These are phyloP conservation scores for Kryptopterus vitreolus DNA, from an alignment of 2,797 vertebrate genomes.

Conservation along the genomic window DNA sequence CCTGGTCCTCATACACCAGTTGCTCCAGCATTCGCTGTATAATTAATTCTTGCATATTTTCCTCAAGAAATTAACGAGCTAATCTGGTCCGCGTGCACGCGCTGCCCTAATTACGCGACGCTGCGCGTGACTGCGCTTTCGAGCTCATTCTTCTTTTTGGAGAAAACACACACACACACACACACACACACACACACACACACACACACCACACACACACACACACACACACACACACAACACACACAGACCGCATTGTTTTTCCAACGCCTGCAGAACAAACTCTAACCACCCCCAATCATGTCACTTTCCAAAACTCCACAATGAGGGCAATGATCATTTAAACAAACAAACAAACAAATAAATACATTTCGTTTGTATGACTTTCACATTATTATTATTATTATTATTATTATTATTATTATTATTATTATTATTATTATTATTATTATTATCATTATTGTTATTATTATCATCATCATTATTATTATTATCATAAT, in stretches of 20 bases:
- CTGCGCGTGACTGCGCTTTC: slow-evolving; percentile 78
- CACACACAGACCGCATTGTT: slow-evolving; percentile 72
- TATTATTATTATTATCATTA: no score
- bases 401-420: background rate
- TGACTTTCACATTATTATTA: background rate
- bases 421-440: background rate
- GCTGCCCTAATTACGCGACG: slow-evolving; percentile 92
- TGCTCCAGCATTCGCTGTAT: slow-evolving; percentile 81
- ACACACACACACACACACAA: slow-evolving; percentile 28
- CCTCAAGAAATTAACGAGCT: slow-evolving; percentile 92
- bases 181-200: slow-evolving; percentile 61
- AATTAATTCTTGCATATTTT: slow-evolving; percentile 94
- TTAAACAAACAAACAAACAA: background rate
- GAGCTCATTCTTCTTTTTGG: slow-evolving; percentile 87
- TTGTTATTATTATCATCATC: background rate
- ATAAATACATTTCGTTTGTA: background rate
- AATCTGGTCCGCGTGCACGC: slow-evolving; percentile 90
- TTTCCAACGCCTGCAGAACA: background rate
- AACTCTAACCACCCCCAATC: background rate
- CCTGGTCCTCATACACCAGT: slow-evolving; percentile 76
- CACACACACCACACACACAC: slow-evolving; percentile 70
- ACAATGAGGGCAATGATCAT: background rate
- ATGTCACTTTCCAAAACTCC: background rate
- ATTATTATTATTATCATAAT: background rate
- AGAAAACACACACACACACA: slow-evolving; percentile 50